phyloP scores from a whole-genome alignment of 2,113 vertebrate species.

The Aptenodytes patagonicus region DNA sequence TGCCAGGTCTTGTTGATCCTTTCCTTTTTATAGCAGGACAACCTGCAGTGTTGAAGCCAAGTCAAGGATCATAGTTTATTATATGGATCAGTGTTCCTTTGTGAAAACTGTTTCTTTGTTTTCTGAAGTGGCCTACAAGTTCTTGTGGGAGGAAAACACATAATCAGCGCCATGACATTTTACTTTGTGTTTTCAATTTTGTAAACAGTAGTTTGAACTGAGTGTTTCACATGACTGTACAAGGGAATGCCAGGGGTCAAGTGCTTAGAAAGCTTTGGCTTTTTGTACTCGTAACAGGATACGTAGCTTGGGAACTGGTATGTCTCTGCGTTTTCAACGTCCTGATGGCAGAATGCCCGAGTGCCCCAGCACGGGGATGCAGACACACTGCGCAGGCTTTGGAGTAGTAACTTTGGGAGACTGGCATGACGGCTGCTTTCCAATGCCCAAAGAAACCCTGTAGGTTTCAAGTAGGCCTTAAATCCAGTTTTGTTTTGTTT shows the following conservation, averaged over 20 bases:
- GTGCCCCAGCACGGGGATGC: neutral
- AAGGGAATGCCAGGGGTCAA: neutral
- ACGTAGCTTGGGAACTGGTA: neutral
- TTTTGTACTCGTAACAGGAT: neutral
- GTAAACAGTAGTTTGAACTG: neutral
- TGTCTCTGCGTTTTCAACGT: neutral
- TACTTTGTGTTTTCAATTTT: neutral
- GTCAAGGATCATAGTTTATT: neutral
- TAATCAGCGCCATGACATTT: neutral
- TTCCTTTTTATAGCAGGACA: neutral
- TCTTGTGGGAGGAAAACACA: neutral
- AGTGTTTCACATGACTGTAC: conserved; percentile 3
- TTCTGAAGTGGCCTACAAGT: neutral
- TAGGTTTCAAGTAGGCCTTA: neutral
- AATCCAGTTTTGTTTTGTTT: neutral
- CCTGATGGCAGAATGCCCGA: neutral
- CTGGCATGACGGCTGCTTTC: neutral
- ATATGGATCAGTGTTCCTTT: neutral
- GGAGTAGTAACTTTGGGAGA: neutral
- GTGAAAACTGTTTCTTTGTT: neutral
- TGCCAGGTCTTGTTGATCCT: neutral
- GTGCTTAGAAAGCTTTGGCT: neutral
- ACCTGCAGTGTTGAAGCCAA: neutral
- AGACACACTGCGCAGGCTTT: neutral
- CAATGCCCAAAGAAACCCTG: neutral